A percentile compares a stretch with the other conserved stretches of the same genome.
Conservation (phyloP, 1,140 invertebrate genomes). For the Drosophila chauvacae region DNA sequence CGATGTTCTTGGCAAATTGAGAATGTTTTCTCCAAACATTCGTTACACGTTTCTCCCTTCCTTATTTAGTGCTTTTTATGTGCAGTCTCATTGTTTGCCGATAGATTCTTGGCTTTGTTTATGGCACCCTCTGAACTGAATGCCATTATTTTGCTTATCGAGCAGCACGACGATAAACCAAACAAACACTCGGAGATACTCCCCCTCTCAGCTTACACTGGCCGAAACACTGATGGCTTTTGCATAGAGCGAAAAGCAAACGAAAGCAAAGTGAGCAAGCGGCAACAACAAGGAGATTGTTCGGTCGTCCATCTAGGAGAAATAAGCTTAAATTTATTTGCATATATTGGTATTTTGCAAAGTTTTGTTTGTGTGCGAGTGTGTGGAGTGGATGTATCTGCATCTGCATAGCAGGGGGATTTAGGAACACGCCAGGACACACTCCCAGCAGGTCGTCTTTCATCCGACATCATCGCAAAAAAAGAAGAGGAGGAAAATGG, state of each 20-base stretch:
- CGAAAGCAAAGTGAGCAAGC: slow-evolving; percentile 17
- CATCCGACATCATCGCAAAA: slow-evolving; percentile 30
- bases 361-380: slow-evolving; percentile 24
- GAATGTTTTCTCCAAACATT: background rate
- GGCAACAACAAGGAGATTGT: background rate
- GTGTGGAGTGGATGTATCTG: slow-evolving; percentile 16
- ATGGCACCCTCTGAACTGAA: slow-evolving; percentile 57
- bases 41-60: background rate
- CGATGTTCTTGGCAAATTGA: slow-evolving; percentile 3
- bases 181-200: slow-evolving; percentile 27
- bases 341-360: slow-evolving; percentile 60
- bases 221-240: slow-evolving; percentile 41
- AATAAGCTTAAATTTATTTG: slow-evolving; percentile 67
- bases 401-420: slow-evolving; percentile 27
- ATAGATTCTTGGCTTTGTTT: slow-evolving; percentile 53
- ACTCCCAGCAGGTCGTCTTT: slow-evolving; percentile 33
- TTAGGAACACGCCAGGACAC: slow-evolving; percentile 32
- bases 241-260: slow-evolving; percentile 15
- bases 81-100: slow-evolving; percentile 28
- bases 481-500: slow-evolving; percentile 1
- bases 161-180: slow-evolving; percentile 19
- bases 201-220: slow-evolving; percentile 26
- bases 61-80: slow-evolving; percentile 31
- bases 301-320: slow-evolving; percentile 33
- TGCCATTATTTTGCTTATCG: slow-evolving; percentile 64